Base-by-base conservation (phyloP, 1,140 invertebrate species). In the Drosophila ambigua region DNA sequence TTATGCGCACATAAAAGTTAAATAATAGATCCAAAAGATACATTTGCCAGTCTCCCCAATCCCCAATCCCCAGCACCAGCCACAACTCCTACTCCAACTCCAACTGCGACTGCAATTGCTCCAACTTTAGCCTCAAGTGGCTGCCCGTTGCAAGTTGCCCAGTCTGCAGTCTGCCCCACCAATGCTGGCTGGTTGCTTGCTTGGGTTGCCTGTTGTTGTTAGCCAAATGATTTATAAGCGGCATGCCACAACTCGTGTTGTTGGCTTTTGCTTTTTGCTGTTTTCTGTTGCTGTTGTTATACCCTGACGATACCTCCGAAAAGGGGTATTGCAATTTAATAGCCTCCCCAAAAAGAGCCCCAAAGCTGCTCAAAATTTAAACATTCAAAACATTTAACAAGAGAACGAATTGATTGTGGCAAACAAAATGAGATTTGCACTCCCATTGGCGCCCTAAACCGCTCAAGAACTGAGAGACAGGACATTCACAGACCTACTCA, bases 21-120 rank as follows among this genome's bases (percentile, higher is more conserved):
- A 88, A 88, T 88, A 88, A 88, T 88, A 88, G 83, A 88, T 88
- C 83, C 83, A 89, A 88, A 83, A 88, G 83, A 88, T 83, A 88
- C 84, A 78, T 74, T 85, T 87, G 82, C 82, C 77, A 63, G 50
- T 55, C 73, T 49, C 59, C 78, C 54, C 78, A 61, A 66, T 59
- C 50, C 61, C 43, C 20, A 20, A 4, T 16, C 31, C 15, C 7
- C 35, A 28, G 24, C 54, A 6, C 31, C 15, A 15, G 39, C 31
- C 24, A 13, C 20, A 39, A 51, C n/a, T 45, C 15, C n/a, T 24
- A 23, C 35, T 55, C 23, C 31, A 58, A 24, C 57, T 48, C 20
- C 46, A 31, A 35, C 23, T 54, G 16, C 43, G 46, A 46, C 50
- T 64, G 13, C 57, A 16, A 62, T 50, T 15, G 8, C 44, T 43